Evolutionary conservation across 2,113 vertebrate species (phyloP).

Genomic region (Callionymus lyra): DNA sequence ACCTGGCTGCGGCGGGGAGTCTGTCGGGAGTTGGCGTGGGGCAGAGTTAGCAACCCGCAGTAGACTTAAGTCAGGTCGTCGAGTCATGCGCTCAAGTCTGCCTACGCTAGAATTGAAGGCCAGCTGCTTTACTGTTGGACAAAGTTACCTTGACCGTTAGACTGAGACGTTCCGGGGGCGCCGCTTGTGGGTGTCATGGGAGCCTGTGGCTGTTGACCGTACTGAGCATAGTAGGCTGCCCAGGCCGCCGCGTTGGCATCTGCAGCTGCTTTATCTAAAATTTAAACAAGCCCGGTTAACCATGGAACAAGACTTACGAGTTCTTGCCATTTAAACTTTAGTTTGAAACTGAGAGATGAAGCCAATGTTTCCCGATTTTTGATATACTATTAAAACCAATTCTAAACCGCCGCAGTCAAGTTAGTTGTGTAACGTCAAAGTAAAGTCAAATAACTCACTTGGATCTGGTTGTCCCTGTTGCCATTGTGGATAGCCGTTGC

Average conservation of each 20-base stretch:
- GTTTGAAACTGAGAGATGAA: too few species aligned
- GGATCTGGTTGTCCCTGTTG: slow-evolving; percentile 94
- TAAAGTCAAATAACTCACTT: slow-evolving; percentile 74
- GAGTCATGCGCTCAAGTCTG: slow-evolving; percentile 2
- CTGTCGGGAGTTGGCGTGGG: slow-evolving; percentile 33
- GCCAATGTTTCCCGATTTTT: too few species aligned
- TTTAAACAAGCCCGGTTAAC: not conserved
- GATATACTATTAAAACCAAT: too few species aligned
- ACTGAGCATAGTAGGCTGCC: slow-evolving; percentile 98
- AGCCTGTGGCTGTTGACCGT: slow-evolving; percentile 90
- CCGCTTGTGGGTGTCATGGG: slow-evolving; percentile 85
- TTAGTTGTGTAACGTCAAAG: too few species aligned
- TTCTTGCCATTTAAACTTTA: too few species aligned
- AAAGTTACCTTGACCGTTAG: slow-evolving; percentile 89
- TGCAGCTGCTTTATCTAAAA: slow-evolving; percentile 86
- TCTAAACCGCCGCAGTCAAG: too few species aligned
- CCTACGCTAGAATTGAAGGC: slow-evolving; percentile 20
- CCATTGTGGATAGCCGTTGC: slow-evolving; percentile 95
- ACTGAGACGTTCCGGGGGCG: slow-evolving; percentile 81
- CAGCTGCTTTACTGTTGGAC: not conserved
- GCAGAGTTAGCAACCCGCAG: slow-evolving; percentile 32
- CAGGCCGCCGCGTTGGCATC: slow-evolving; percentile 97
- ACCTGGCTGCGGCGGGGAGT: slow-evolving; percentile 44
- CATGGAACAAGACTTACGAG: too few species aligned
- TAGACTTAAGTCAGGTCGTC: slow-evolving; percentile 9